Evolutionary conservation across 2,797 vertebrate species (phyloP), one percentile per base, ranked within the genome.

Genomic region (Arrhamphus sclerolepis): DNA sequence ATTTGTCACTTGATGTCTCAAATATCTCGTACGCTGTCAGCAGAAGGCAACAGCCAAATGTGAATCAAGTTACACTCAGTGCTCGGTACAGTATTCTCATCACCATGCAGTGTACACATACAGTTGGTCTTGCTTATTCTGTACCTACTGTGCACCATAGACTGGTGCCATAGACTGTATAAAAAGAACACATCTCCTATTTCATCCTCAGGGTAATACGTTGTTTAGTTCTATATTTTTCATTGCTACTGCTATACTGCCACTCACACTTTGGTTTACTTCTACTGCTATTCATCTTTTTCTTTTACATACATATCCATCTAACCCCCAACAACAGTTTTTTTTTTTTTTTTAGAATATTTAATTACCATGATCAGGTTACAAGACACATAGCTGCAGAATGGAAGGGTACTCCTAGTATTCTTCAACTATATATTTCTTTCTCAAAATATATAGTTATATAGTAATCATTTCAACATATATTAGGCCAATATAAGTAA

Each of bases 1-100:
- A 14, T 47, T 55, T 75, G 71, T 57, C 40, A 47, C 66, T 71
- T 47, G 54, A 75, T 75, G 73, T 89, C 81, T 85, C 77, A 84
- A 76, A 91, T 87, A 85, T 72, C 62, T 55, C 50, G 70, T 85
- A 86, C 83, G 72, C 66, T 29, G 74, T 91, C 87, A 89, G 89
- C 89, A 89, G 44, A 66, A 62, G 51, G 66, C 67, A 28, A 2
- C 58, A 62, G 77, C 73, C 71, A 77, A 54, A 52, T 40, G 60
- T 73, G 80, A 80, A 58, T 92, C 80, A 77, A 64, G 77, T 90
- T 89, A 85, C 85, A 68, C 8, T 18, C 43, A 18, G 20, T 40
- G 17, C 66, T 72, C 59, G 56, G 62, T 70, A 58, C 49, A 49
- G 55, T 63, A 49, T 56, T 55, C 56, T 69, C 46, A 51, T 60